Evolutionary conservation across 2,888 invertebrate genomes (phyloP), one percentile per base, ranked within the genome.

Genomic region (Sesia bembeciformis): DNA sequence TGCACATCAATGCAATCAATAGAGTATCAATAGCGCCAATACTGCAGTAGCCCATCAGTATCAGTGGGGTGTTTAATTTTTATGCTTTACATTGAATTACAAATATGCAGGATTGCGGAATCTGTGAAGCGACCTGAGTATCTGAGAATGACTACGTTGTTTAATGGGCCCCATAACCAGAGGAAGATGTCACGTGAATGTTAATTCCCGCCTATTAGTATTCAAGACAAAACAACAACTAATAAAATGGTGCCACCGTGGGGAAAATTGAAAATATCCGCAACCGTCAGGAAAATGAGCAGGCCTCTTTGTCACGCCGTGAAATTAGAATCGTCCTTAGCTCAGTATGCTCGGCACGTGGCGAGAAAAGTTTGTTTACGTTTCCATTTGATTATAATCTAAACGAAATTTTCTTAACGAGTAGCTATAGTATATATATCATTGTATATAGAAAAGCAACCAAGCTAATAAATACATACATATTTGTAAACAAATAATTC

Each of bases 211-310:
- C 59, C 72, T 65, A 81, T 88, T 85, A 86, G 86, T 84, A 88
- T 88, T 86, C 87, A 78, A 82, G 80, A 65, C 84, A 75, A 81
- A 83, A 84, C 85, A 84, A 81, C 81, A 84, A 84, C 83, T 84
- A 87, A 88, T 87, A 87, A 86, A 87, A 87, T 79, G 81, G 77
- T 76, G 78, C 75, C 72, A 70, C 80, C 78, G 77, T 74, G 71
- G 81, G 76, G 85, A 84, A 85, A 88, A 88, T 89, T 87, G 88
- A 89, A 88, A 89, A 87, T 86, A 85, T 85, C 86, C 87, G 78
- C 83, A 84, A 79, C 81, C 81, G 79, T 81, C 84, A 84, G 76
- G 84, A 83, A 86, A 86, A 86, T 86, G 81, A 83, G 83, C 63
- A 74, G 76, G 66, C 72, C 74, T 81, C 80, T 82, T 78, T 81